Evolutionary conservation across 1,140 invertebrate species (phyloP).

Genomic region (Drosophila guanche): DNA sequence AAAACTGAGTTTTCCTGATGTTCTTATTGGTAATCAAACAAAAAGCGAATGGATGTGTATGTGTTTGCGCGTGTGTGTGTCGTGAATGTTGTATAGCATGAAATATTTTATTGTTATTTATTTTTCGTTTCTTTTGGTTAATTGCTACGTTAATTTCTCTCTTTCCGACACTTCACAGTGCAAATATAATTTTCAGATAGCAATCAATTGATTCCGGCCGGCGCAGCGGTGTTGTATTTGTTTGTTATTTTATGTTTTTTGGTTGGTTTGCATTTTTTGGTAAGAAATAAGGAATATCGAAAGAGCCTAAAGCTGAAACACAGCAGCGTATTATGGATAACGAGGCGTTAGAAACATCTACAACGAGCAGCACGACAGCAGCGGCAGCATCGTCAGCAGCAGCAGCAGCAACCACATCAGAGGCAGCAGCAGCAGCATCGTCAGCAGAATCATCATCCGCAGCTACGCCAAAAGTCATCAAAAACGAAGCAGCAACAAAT

Average conservation of each 20-base stretch:
- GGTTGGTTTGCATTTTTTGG: constrained; percentile 20
- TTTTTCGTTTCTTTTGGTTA: constrained; percentile 47
- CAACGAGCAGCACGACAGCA: constrained; percentile 58
- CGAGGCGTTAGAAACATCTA: constrained; percentile 72
- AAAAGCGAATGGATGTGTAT: constrained; percentile 4
- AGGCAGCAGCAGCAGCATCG: constrained; percentile 28
- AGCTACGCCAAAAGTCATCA: constrained; percentile 11
- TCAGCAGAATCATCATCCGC: constrained; percentile 13
- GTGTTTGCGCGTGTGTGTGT: constrained; percentile 37
- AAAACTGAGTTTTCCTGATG: not conserved
- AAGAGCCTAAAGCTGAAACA: constrained; percentile 54
- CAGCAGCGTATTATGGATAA: constrained; percentile 80
- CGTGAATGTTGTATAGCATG: constrained; percentile 38
- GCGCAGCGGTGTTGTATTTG: constrained; percentile 57
- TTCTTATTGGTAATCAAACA: not conserved
- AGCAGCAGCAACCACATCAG: constrained; percentile 16
- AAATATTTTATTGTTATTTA: constrained; percentile 51
- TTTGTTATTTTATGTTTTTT: constrained; percentile 35
- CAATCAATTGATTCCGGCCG: constrained; percentile 49
- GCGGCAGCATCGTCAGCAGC: constrained; percentile 44
- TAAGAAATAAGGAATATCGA: constrained; percentile 25
- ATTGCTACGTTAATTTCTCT: constrained; percentile 67
- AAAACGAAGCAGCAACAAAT: constrained; percentile 64
- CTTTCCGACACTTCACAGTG: constrained; percentile 65
- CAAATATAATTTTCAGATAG: constrained; percentile 67